Percentiles rank a stretch among this genome's conserved stretches.
phyloP scores from a whole-genome alignment of 2,888 invertebrate genomes.

The Raillietiella orientalis region DNA sequence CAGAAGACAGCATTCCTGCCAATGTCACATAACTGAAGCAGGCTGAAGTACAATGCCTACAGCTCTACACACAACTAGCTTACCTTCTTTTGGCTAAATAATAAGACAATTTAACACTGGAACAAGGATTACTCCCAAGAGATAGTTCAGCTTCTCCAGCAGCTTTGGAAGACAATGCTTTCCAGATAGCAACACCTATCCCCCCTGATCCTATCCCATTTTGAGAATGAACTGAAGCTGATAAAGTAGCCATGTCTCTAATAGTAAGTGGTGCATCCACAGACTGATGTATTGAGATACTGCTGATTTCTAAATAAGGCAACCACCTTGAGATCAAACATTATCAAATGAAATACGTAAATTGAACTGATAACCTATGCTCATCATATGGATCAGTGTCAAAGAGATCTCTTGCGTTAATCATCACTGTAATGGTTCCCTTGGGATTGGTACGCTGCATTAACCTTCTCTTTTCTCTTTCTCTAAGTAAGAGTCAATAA shows the following conservation, averaged over 20 bases:
- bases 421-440: constrained; percentile 47
- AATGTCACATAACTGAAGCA: no score
- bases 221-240: constrained; percentile 28
- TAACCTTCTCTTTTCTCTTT: constrained; percentile 52
- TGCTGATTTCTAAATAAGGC: constrained; percentile 59
- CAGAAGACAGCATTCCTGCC: no score
- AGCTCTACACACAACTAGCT: constrained; percentile 4
- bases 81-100: constrained; percentile 27
- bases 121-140: constrained; percentile 46
- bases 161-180: constrained; percentile 43
- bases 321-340: constrained; percentile 20
- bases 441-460: constrained; percentile 73
- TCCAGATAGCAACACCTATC: constrained; percentile 25
- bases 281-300: constrained; percentile 67
- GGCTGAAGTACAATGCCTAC: not conserved
- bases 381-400: constrained; percentile 34
- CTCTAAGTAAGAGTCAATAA: constrained; percentile 14
- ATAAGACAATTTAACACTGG: constrained; percentile 44
- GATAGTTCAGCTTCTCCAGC: constrained; percentile 62
- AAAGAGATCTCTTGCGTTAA: constrained; percentile 80
- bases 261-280: constrained; percentile 69
- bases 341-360: constrained; percentile 6
- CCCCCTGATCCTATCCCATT: constrained; percentile 38
- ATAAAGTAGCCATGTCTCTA: constrained; percentile 48
- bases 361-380: constrained; percentile 5